phyloP scores from a whole-genome alignment of 1,140 invertebrate genomes.

The Drosophila hydei region DNA sequence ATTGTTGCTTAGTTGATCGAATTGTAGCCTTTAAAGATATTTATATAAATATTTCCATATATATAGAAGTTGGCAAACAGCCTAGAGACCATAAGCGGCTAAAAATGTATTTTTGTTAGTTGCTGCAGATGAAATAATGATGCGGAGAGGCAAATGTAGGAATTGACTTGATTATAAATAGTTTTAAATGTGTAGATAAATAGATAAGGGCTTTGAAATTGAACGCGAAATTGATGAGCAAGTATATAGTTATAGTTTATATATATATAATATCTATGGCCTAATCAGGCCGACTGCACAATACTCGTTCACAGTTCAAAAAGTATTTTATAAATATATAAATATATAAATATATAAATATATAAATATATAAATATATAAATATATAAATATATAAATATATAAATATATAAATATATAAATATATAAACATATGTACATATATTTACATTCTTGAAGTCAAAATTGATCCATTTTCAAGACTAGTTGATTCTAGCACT shows the following conservation, averaged over 20 bases:
- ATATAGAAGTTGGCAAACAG: conserved; percentile 36
- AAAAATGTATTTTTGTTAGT: conserved; percentile 8
- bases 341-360: not conserved
- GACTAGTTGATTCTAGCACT: too few relatives aligned
- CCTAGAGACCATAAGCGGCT: conserved; percentile 31
- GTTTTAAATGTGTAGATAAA: not conserved
- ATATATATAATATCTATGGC: too few relatives aligned
- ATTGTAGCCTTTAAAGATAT: conserved; percentile 17
- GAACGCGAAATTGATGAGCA: too few relatives aligned
- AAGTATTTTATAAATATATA: too few relatives aligned
- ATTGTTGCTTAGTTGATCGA: conserved; percentile 16
- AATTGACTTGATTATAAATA: conserved; percentile 9
- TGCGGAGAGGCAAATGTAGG: not conserved
- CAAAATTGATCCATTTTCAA: too few relatives aligned
- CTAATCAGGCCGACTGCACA: too few relatives aligned
- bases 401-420: not conserved
- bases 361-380: not conserved
- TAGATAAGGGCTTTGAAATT: not conserved
- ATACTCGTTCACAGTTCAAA: too few relatives aligned
- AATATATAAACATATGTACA: not conserved
- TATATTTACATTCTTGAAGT: too few relatives aligned
- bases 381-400: not conserved
- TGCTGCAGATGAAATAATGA: not conserved
- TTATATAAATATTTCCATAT: not conserved
- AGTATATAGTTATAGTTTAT: not conserved